phyloP scores from a whole-genome alignment of 2,113 vertebrate species.

The Telmatochromis brachygnathus region DNA sequence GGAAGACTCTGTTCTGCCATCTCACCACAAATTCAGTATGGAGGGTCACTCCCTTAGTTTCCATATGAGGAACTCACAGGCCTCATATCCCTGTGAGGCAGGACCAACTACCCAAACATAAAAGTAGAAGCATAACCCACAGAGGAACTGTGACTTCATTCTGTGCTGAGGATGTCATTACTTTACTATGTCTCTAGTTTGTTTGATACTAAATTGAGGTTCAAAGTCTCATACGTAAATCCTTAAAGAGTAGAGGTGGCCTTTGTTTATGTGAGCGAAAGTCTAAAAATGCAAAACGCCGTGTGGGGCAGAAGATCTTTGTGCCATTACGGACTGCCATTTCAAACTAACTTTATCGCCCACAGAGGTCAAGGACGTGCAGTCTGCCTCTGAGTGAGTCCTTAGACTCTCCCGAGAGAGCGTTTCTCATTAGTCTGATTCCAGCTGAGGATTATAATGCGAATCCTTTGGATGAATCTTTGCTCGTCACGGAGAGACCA shows the following conservation, averaged over 20 bases:
- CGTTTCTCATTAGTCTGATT: conserved; percentile 54
- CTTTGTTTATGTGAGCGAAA: background rate
- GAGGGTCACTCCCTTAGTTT: background rate
- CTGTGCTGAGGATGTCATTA: background rate
- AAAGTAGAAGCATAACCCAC: background rate
- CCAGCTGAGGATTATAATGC: conserved; percentile 33
- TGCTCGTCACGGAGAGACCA: conserved; percentile 30
- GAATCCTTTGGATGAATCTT: conserved; percentile 43
- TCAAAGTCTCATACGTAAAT: background rate
- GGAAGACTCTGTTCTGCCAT: background rate
- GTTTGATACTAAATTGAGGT: background rate
- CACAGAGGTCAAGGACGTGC: conserved; percentile 50
- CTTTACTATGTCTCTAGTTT: background rate
- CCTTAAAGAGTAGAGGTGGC: background rate
- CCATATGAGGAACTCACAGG: background rate
- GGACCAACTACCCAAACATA: background rate
- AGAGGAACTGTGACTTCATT: background rate
- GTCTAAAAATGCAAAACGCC: background rate
- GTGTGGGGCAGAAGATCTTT: background rate
- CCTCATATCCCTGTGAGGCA: background rate
- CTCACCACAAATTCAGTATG: background rate
- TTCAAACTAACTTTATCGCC: conserved; percentile 26
- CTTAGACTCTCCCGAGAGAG: conserved; percentile 26
- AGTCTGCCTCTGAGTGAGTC: background rate
- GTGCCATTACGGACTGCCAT: background rate